A percentile compares a stretch with the other conserved stretches of the same genome.
Evolutionary conservation across 2,888 invertebrate species (phyloP).

Genomic region (Matsumyia berberina): DNA sequence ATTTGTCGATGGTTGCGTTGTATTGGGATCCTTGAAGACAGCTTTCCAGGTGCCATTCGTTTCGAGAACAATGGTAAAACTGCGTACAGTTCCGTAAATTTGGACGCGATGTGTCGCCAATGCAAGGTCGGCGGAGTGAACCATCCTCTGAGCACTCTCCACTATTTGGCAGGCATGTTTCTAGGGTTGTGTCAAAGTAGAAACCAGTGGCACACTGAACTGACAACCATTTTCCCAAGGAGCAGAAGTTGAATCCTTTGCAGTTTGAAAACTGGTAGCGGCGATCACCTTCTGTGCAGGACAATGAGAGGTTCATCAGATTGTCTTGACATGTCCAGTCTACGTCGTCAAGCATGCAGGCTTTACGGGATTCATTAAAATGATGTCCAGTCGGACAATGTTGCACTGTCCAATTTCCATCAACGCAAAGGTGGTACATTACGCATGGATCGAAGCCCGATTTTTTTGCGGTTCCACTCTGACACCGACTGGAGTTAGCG

Average conservation of each 20-base stretch:
- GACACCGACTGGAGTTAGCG: background rate
- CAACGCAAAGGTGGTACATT: slow-evolving; percentile 75
- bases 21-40: slow-evolving; percentile 80
- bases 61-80: slow-evolving; percentile 79
- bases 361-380: slow-evolving; percentile 73
- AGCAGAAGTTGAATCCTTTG: slow-evolving; percentile 76
- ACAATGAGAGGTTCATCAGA: background rate
- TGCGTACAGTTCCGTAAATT: slow-evolving; percentile 77
- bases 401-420: slow-evolving; percentile 76
- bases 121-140: slow-evolving; percentile 78
- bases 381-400: slow-evolving; percentile 74
- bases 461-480: slow-evolving; percentile 32
- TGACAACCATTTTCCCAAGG: slow-evolving; percentile 76
- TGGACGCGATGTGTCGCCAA: slow-evolving; percentile 73
- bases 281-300: slow-evolving; percentile 70
- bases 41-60: slow-evolving; percentile 78
- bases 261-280: slow-evolving; percentile 76
- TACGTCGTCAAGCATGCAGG: slow-evolving; percentile 72
- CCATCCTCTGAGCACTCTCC: slow-evolving; percentile 80
- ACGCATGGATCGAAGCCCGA: slow-evolving; percentile 36
- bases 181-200: slow-evolving; percentile 76
- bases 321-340: slow-evolving; percentile 28
- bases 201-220: slow-evolving; percentile 57
- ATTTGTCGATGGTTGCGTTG: slow-evolving; percentile 56
- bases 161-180: slow-evolving; percentile 74